These are phyloP conservation scores for Nasonia giraulti DNA, from an alignment of 1,140 invertebrate species.

Conservation along the genomic window DNA sequence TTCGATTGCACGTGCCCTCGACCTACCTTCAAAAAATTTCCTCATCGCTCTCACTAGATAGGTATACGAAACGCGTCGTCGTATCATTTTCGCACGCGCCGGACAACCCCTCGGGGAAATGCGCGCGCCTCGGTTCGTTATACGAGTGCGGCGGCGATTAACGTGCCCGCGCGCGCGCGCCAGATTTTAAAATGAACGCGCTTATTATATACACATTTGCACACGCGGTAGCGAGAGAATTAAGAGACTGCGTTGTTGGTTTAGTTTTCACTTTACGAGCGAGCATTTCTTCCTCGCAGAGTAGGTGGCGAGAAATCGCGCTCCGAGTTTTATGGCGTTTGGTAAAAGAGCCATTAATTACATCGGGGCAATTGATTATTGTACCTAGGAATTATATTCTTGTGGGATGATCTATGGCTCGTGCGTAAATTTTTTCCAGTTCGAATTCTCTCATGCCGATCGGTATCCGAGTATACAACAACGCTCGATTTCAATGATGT, in stretches of 20 bases:
- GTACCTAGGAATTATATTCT: too few relatives aligned
- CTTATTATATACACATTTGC: not conserved
- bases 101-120: not conserved
- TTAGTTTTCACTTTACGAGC: too few relatives aligned
- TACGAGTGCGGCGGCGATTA: not conserved
- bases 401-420: too few relatives aligned
- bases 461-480: too few relatives aligned
- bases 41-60: not conserved
- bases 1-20: conserved; percentile 33
- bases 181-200: not conserved
- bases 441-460: too few relatives aligned
- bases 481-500: too few relatives aligned
- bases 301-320: too few relatives aligned
- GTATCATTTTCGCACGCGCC: not conserved
- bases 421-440: too few relatives aligned
- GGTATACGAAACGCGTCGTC: not conserved
- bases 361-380: not conserved
- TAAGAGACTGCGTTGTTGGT: too few relatives aligned
- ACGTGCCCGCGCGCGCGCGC: not conserved
- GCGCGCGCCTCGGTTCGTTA: not conserved
- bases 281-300: too few relatives aligned
- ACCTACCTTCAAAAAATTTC: conserved; percentile 46
- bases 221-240: too few relatives aligned
- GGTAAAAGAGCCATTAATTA: conserved; percentile 1
- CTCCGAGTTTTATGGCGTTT: not conserved